These are phyloP conservation scores for Sthenelais limicola DNA, from an alignment of 2,888 invertebrate genomes.

Conservation along the genomic window DNA sequence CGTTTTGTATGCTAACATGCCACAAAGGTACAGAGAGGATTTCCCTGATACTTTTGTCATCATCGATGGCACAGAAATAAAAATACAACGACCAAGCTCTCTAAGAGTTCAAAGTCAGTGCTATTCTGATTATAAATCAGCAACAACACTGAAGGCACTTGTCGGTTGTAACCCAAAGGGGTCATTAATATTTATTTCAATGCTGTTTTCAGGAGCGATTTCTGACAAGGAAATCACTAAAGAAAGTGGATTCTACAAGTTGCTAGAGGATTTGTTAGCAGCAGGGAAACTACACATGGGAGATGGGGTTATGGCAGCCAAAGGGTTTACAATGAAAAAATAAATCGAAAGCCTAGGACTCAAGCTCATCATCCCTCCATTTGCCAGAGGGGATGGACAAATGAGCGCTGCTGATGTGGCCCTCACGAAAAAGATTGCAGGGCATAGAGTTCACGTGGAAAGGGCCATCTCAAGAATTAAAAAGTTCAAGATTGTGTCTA, in stretches of 20 bases:
- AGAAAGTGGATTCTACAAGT: neutral
- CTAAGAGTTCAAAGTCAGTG: constrained; percentile 31
- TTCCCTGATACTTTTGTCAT: constrained; percentile 36
- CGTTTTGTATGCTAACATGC: constrained; percentile 21
- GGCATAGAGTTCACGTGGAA: neutral
- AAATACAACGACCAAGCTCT: constrained; percentile 39
- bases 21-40: constrained; percentile 21
- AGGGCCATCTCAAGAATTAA: neutral
- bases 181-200: constrained; percentile 43
- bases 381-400: neutral
- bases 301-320: neutral
- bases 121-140: constrained; percentile 47
- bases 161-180: constrained; percentile 44
- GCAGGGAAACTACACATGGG: neutral
- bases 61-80: constrained; percentile 45
- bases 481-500: neutral
- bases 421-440: neutral
- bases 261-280: neutral
- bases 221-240: neutral
- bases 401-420: neutral
- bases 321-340: neutral
- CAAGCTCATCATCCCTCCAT: neutral
- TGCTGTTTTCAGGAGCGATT: constrained; percentile 39
- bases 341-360: neutral
- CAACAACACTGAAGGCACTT: constrained; percentile 44